Evolutionary conservation across 2,113 vertebrate genomes (phyloP).

Genomic region (Pelmatolapia mariae): DNA sequence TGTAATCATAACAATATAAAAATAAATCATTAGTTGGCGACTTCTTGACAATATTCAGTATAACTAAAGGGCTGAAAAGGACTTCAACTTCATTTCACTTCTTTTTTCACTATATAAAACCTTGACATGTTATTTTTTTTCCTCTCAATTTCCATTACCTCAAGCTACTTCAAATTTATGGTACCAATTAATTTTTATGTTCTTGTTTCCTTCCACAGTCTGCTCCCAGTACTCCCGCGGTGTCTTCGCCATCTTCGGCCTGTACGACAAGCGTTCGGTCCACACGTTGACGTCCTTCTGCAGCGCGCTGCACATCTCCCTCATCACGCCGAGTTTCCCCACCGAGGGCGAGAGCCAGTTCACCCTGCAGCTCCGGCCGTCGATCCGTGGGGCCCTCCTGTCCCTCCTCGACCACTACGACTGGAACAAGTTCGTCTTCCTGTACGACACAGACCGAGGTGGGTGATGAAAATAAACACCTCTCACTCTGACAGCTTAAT

Average conservation of each 20-base stretch:
- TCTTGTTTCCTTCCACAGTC: slow-evolving; percentile 69
- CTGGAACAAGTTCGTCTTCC: slow-evolving; percentile 96
- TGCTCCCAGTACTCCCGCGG: slow-evolving; percentile 98
- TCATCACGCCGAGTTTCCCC: slow-evolving; percentile 95
- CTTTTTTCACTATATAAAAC: neutral
- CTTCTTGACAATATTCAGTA: neutral
- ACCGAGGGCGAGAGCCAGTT: slow-evolving; percentile 97
- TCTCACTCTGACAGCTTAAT: neutral
- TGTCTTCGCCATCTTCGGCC: slow-evolving; percentile 98
- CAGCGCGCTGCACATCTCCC: slow-evolving; percentile 97
- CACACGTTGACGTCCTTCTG: slow-evolving; percentile 99
- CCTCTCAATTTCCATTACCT: neutral
- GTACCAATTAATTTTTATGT: neutral
- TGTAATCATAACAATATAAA: neutral
- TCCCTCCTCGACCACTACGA: slow-evolving; percentile 94
- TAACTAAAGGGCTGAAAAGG: neutral
- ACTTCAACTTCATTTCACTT: neutral
- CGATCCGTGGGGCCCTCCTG: slow-evolving; percentile 86
- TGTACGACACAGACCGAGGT: slow-evolving; percentile 97
- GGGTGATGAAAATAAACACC: slow-evolving; percentile 9
- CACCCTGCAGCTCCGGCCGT: slow-evolving; percentile 92
- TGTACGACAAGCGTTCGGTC: slow-evolving; percentile 98
- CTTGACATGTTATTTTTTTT: neutral
- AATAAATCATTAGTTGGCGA: neutral
- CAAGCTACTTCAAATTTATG: neutral